Evolutionary conservation across 2,888 invertebrate genomes (phyloP), one percentile per base, ranked within the genome.

Genomic region (Agonum fuliginosum): DNA sequence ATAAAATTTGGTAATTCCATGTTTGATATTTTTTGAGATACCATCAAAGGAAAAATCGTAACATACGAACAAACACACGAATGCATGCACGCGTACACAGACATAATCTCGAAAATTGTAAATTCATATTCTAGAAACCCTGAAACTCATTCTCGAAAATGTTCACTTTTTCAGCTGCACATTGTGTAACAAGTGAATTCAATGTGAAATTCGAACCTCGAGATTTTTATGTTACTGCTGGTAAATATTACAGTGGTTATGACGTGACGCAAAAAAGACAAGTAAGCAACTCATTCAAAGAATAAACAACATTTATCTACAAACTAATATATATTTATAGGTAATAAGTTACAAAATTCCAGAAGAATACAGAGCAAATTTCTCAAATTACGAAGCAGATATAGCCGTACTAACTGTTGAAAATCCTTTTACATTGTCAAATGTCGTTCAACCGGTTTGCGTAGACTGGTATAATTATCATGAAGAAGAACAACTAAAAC

Each of bases 391-490:
- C 27, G 73, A 77, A 19, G 80, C 80, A 5, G 87, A 87, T 80
- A 83, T 87, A 65, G 86, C 86, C 0, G 70, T 87, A 2, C 24
- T 87, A 10, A 80, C 84, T n/a, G 78, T 86, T 19, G 80, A 81
- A 43, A 79, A 80, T 10, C 58, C 78, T 10, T 83, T 87, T 30
- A 78, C 73, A 10, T 82, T 85, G 37, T 82, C 84, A 1, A 78
- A 80, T 34, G 81, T 83, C 8, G 84, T 87, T 5, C 84, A 84
- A 74, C 86, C 86, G 10, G 83, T 87, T 6, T 87, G 87, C 79
- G 80, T 84, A 1, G 82, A 84, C 19, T 83, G 82, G 82, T 58
- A 80, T 58, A 78, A 75, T n/a, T 10, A 19, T 1, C 80, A 48
- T 22, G 79, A 75, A 24, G 73, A 80, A 1, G 10, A 78, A 14